phyloP scores from a whole-genome alignment of 2,888 invertebrate genomes.

The Zonitis immaculata region DNA sequence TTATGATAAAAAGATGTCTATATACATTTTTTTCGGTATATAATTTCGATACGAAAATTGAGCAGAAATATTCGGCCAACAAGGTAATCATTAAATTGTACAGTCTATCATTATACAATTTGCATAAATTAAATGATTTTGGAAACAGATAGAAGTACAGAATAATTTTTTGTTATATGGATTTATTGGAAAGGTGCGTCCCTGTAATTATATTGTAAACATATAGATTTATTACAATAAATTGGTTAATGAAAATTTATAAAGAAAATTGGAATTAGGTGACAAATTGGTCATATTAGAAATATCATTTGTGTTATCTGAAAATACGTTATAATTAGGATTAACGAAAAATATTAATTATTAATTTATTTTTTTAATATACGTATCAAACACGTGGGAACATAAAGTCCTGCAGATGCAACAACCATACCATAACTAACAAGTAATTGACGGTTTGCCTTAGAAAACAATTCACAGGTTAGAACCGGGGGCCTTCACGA shows the following conservation, averaged over 20 bases:
- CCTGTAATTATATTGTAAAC: conserved; percentile 17
- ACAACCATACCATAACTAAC: conserved; percentile 23
- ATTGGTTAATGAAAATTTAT: conserved; percentile 7
- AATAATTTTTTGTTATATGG: conserved; percentile 27
- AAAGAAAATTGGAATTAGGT: not conserved
- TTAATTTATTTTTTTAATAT: not conserved
- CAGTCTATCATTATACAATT: conserved; percentile 33
- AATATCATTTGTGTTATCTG: not conserved
- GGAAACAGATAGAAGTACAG: conserved; percentile 28
- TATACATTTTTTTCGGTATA: too few relatives aligned
- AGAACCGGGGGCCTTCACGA: conserved; percentile 22
- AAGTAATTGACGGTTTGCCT: conserved; percentile 27
- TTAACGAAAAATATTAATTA: not conserved
- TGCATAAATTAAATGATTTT: conserved; percentile 34
- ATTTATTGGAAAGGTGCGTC: conserved; percentile 13
- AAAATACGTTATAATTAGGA: conserved; percentile 6
- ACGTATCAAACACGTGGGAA: conserved; percentile 9
- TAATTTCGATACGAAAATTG: conserved; percentile 21
- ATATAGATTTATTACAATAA: conserved; percentile 3
- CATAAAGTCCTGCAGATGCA: conserved; percentile 1
- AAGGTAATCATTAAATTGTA: conserved; percentile 26
- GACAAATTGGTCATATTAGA: conserved; percentile 1
- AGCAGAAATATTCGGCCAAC: conserved; percentile 31
- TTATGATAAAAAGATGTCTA: conserved; percentile 7
- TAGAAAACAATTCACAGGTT: conserved; percentile 25